phyloP scores from a whole-genome alignment of 2,797 vertebrate genomes.

The Aulostomus chinensis region DNA sequence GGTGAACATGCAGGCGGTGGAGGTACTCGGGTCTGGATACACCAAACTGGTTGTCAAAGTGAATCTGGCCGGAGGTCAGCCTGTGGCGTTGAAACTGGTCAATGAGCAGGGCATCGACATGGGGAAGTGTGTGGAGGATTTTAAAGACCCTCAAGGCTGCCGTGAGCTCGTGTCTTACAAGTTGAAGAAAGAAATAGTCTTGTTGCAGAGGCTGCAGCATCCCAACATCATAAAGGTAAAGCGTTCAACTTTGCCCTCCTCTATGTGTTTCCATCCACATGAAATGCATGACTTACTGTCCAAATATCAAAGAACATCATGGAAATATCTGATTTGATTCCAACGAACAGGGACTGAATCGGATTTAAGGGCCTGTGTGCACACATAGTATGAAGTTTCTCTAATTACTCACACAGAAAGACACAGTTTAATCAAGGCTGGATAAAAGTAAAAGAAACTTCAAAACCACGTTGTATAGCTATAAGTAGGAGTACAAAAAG shows the following conservation, averaged over 20 bases:
- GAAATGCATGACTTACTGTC: too few species aligned
- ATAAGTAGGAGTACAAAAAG: too few species aligned
- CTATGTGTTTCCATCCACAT: background rate
- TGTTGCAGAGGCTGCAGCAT: constrained; percentile 84
- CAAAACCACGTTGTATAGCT: too few species aligned
- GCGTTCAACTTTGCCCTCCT: too few species aligned
- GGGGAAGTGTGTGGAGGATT: constrained; percentile 82
- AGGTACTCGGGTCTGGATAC: constrained; percentile 86
- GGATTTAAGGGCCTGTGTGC: too few species aligned
- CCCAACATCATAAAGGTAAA: constrained; percentile 88
- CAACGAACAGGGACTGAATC: too few species aligned
- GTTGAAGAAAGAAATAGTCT: constrained; percentile 86
- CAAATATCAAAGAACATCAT: too few species aligned
- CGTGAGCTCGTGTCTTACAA: constrained; percentile 86
- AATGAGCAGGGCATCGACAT: constrained; percentile 86
- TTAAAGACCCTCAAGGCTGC: constrained; percentile 81
- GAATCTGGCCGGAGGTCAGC: constrained; percentile 71
- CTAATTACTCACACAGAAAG: too few species aligned
- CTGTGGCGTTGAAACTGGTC: constrained; percentile 85
- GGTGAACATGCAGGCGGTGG: constrained; percentile 68
- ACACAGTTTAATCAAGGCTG: too few species aligned
- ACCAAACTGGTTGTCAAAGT: constrained; percentile 87
- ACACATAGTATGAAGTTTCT: too few species aligned
- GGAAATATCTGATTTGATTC: too few species aligned
- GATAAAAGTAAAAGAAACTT: too few species aligned